These are phyloP conservation scores for Anodontia alba DNA, from an alignment of 2,888 invertebrate genomes.

Conservation along the genomic window DNA sequence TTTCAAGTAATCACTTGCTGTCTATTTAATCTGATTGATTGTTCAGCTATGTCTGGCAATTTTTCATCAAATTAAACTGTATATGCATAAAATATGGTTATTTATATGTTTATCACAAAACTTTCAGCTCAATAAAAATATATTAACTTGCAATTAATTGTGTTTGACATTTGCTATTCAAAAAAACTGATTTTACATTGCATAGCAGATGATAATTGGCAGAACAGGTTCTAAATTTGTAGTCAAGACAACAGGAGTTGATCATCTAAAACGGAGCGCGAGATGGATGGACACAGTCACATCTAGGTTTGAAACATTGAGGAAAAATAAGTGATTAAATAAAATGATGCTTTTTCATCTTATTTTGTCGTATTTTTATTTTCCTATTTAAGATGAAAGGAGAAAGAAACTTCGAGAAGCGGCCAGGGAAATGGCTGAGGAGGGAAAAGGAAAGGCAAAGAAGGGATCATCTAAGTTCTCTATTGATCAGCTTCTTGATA, in stretches of 20 bases:
- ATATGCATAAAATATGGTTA: too few relatives aligned
- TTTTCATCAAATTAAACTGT: too few relatives aligned
- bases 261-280: background rate
- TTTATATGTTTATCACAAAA: too few relatives aligned
- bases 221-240: background rate
- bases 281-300: background rate
- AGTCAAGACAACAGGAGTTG: background rate
- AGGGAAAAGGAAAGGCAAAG: conserved; percentile 51
- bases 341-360: background rate
- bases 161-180: too few relatives aligned
- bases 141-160: too few relatives aligned
- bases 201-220: background rate
- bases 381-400: conserved; percentile 64
- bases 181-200: too few relatives aligned
- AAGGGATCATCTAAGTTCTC: conserved; percentile 56
- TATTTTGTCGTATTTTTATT: background rate
- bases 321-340: background rate
- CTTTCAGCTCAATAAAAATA: too few relatives aligned
- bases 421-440: conserved; percentile 51
- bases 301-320: background rate
- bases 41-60: too few relatives aligned
- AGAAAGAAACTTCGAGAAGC: conserved; percentile 68
- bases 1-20: too few relatives aligned
- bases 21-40: too few relatives aligned
- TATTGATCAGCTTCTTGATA: conserved; percentile 75